Base-by-base conservation (phyloP, 2,113 vertebrate species). In the Plotosus lineatus region DNA sequence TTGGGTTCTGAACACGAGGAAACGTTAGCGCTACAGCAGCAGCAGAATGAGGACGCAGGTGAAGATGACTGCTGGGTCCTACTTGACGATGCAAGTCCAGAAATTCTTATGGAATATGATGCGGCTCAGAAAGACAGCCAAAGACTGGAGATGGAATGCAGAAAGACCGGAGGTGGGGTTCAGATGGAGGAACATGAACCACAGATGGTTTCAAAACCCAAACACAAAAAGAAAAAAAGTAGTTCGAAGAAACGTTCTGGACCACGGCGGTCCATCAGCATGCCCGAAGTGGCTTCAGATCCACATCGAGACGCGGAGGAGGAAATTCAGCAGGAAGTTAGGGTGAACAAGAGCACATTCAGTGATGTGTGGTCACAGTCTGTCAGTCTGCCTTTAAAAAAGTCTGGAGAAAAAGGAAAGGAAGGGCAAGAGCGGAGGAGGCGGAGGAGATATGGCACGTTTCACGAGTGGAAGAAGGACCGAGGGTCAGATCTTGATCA, bases 241-340 rank as follows among this genome's bases (percentile, higher is more conserved):
- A 19, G 28, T 12, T 61, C 44, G 9, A 80, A 65, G 42, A 84
- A 83, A 12, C 71, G 75, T 15, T 73, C 83, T 2, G 76, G 76
- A 2, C 87, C 87, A 26, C 86, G 87, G 1, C 83, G 87, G 28
- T 88, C 87, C 42, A 87, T 88, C 79, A 88, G 87, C 80, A 77
- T 88, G 58, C 87, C 87, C 4, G 87, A 87, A 12, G 87, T 88
- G 21, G 69, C 55, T 9, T 44, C 83, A 33, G 86, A 87, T 19
- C 61, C 38, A 1, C 66, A 15, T 31, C 36, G 21, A 36, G 72
- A 69, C 26, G 84, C 51, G 17, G 38, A 46, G 1, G 61, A n/a
- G 0, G 33, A 44, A 3, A 73, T 77, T 21, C 83, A 75, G 75
- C 79, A 66, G 19, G 60, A 74, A 19, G 60, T 21, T 28, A n/a